phyloP scores from a whole-genome alignment of 2,113 vertebrate species.

The Mirounga angustirostris region DNA sequence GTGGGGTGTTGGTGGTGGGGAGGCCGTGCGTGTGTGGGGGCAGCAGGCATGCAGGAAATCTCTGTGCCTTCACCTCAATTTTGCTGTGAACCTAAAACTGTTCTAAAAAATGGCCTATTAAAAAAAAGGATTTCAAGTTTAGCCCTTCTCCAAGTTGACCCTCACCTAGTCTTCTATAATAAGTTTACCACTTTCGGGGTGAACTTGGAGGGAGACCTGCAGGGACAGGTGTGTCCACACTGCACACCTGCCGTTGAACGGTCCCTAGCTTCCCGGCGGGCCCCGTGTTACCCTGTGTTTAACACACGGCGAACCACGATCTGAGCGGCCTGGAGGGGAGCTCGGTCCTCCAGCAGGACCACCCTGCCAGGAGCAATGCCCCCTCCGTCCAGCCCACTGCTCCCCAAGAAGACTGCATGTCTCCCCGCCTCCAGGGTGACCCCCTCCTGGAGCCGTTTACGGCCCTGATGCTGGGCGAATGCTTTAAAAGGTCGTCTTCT shows the following conservation, averaged over 20 bases:
- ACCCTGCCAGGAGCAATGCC: not conserved
- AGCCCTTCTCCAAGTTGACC: not conserved
- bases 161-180: not conserved
- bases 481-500: not conserved
- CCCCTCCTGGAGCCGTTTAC: too few relatives aligned
- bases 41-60: not conserved
- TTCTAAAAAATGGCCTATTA: not conserved
- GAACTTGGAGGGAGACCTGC: not conserved
- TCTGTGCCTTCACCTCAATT: not conserved
- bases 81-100: not conserved
- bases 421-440: not conserved
- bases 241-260: fast-evolving
- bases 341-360: not conserved
- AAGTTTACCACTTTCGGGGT: not conserved
- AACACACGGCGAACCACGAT: not conserved
- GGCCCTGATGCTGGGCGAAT: not conserved
- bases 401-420: not conserved
- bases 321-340: fast-evolving
- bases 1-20: not conserved
- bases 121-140: not conserved
- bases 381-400: not conserved
- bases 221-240: fast-evolving
- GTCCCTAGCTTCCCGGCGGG: fast-evolving
- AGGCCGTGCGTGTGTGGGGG: not conserved
- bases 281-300: fast-evolving